A percentile compares a stretch with the other conserved stretches of the same genome.
Evolutionary conservation across 2,797 vertebrate genomes (phyloP).

Genomic region (Cynopterus sphinx): DNA sequence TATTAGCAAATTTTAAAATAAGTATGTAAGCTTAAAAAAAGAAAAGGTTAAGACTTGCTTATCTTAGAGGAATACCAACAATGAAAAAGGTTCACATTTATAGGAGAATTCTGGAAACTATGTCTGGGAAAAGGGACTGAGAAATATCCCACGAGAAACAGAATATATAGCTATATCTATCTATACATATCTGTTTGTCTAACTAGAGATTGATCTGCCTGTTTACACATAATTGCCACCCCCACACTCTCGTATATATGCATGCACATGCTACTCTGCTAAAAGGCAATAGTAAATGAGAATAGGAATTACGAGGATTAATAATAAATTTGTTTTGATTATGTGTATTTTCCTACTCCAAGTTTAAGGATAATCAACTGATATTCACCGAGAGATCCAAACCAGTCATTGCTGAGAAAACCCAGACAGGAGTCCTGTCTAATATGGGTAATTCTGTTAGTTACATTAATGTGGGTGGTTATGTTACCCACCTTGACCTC

Average conservation of each 20-base stretch:
- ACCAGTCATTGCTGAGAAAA: constrained; percentile 1
- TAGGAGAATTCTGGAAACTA: constrained; percentile 51
- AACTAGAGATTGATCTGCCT: background rate
- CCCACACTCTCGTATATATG: background rate
- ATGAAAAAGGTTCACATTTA: constrained; percentile 35
- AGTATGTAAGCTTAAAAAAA: constrained; percentile 40
- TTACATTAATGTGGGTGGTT: constrained; percentile 18
- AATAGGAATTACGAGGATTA: background rate
- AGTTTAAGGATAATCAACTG: constrained; percentile 40
- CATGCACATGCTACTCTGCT: background rate
- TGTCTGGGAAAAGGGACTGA: constrained; percentile 59
- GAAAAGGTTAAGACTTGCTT: constrained; percentile 50
- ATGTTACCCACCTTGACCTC: constrained; percentile 69
- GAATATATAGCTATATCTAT: background rate
- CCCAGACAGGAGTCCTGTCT: background rate
- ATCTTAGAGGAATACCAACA: constrained; percentile 68
- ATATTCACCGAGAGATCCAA: constrained; percentile 3
- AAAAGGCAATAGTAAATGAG: background rate
- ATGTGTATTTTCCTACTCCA: background rate
- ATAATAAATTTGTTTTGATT: constrained; percentile 53
- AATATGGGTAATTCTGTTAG: constrained; percentile 48
- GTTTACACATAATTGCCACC: background rate
- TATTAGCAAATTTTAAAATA: constrained; percentile 48
- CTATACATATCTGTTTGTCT: background rate
- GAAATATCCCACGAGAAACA: constrained; percentile 61